Evolutionary conservation across 2,797 vertebrate species (phyloP).

Genomic region (Chloroceryle amazona): DNA sequence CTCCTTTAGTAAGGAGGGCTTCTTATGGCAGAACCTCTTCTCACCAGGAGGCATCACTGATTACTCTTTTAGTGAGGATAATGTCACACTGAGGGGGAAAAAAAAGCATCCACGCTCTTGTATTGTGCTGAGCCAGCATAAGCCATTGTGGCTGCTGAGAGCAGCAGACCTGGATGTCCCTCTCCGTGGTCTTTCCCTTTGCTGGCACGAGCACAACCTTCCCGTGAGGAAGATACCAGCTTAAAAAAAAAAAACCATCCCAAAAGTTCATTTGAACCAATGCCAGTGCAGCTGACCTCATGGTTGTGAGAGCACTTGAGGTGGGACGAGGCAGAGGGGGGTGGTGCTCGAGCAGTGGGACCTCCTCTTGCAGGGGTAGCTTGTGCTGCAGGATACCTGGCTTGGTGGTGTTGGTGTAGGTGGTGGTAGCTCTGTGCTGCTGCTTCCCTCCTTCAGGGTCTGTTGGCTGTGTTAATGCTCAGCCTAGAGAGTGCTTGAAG

Average conservation of each 20-base stretch:
- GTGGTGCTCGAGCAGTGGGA: background rate
- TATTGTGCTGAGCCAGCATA: background rate
- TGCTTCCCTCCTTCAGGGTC: rapidly evolving
- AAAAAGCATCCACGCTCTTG: background rate
- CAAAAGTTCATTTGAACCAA: rapidly evolving
- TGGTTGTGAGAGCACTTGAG: background rate
- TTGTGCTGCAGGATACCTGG: rapidly evolving
- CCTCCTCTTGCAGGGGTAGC: background rate
- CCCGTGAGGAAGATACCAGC: background rate
- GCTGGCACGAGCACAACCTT: background rate
- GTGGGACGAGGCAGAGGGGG: background rate
- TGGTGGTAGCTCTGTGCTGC: background rate
- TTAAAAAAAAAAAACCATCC: background rate
- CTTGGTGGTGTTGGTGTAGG: rapidly evolving
- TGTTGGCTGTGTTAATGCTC: rapidly evolving
- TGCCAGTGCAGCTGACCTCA: background rate
- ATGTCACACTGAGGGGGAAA: background rate
- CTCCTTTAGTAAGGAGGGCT: background rate
- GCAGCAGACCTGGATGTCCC: background rate
- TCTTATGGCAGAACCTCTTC: background rate
- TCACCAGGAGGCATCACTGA: background rate
- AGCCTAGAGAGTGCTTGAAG: background rate
- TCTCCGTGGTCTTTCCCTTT: background rate
- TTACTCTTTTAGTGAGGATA: background rate
- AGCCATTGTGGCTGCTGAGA: background rate